phyloP scores from a whole-genome alignment of 2,797 vertebrate genomes.

The Chromis chromis region DNA sequence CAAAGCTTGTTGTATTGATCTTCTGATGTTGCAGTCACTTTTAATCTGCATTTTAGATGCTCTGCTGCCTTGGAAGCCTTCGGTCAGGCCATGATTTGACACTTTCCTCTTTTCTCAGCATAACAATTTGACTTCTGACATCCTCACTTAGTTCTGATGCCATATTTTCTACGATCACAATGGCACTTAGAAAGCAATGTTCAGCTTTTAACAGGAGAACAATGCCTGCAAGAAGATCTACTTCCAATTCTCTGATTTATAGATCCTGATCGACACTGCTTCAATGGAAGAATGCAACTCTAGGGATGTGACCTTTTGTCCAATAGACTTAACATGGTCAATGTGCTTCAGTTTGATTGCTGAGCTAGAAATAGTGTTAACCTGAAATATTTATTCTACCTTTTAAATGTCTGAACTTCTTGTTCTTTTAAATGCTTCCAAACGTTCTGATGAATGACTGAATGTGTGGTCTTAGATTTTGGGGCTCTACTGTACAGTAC shows the following conservation, averaged over 20 bases:
- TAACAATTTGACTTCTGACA: neutral
- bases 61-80: no score
- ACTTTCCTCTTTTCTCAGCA: no score
- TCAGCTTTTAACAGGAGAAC: no score
- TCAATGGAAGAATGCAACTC: neutral
- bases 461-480: no score
- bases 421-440: neutral
- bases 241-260: no score
- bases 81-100: no score
- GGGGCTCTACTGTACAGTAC: no score
- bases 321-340: neutral
- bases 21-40: neutral
- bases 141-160: no score
- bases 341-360: neutral
- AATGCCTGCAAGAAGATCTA: no score
- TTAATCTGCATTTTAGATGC: no score
- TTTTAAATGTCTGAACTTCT: neutral
- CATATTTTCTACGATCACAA: no score
- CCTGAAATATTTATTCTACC: neutral
- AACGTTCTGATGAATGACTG: no score
- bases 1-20: neutral
- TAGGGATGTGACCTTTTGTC: neutral
- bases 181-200: neutral
- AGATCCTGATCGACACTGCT: neutral
- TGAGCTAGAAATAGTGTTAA: neutral